Conservation (phyloP, 2,113 vertebrate genomes). For the Hoplias malabaricus region DNA sequence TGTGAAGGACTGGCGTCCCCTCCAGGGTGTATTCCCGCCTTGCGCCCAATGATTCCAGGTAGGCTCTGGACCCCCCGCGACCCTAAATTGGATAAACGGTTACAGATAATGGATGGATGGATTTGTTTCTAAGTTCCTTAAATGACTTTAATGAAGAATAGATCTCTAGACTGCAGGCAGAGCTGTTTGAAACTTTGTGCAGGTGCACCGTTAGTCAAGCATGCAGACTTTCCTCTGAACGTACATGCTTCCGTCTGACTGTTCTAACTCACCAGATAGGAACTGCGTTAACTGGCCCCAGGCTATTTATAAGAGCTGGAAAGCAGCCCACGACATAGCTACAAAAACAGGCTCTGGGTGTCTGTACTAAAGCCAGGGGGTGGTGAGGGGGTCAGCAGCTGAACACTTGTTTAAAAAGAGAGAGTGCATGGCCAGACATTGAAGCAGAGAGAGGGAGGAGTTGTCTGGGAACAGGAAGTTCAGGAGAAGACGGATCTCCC, state of each 20-base stretch:
- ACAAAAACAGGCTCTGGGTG: constrained; percentile 24
- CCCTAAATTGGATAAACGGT: too few species aligned
- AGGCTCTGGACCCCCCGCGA: too few species aligned
- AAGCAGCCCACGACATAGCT: neutral
- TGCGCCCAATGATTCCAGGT: too few species aligned
- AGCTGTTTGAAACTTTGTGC: neutral
- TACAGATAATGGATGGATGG: too few species aligned
- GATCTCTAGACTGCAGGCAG: neutral
- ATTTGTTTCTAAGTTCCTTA: neutral
- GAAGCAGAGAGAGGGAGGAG: neutral
- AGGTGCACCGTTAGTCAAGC: neutral
- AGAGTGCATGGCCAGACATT: neutral
- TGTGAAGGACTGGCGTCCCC: too few species aligned
- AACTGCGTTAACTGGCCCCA: constrained; percentile 17
- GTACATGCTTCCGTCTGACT: neutral
- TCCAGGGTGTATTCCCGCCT: too few species aligned
- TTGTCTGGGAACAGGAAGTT: constrained; percentile 26
- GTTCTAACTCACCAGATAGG: constrained; percentile 20
- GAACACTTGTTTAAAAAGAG: neutral
- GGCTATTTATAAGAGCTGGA: constrained; percentile 47
- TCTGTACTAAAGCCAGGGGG: neutral
- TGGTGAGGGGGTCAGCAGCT: constrained; percentile 8
- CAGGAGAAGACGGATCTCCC: neutral
- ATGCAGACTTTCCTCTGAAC: neutral
- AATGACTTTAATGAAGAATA: neutral